Base-by-base conservation (phyloP, 2,888 invertebrate species). In the Morpho helenor region DNA sequence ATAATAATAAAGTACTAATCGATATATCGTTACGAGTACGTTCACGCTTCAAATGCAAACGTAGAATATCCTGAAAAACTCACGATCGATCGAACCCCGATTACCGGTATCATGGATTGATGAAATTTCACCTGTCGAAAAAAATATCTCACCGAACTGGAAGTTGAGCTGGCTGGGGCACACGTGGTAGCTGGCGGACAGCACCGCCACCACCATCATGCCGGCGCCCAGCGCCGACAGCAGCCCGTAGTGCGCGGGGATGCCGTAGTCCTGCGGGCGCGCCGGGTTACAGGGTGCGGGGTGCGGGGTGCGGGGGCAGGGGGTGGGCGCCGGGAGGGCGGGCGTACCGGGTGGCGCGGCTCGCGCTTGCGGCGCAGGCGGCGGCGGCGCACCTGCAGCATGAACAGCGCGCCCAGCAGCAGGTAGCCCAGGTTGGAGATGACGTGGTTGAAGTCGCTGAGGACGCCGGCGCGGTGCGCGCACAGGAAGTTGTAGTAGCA, bases 401-500 rank as follows among this genome's bases (percentile, higher is more conserved):
- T 86, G 81, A 97, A 97, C 23, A 97, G 91, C 53, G 95, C 79
- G 23, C 97, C 97, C 63, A 97, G 92, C 78, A 95, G 79, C 65
- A 97, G 80, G 82, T 97, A 97, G 49, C 96, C 96, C 57, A 95
- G 91, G 87, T 97, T 97, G 56, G 96, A 96, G 80, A 94, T 94
- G 56, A 98, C 93, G 80, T 97, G 97, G 91, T 97, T 97, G 83
- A 97, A 97, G 78, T 97, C 96, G 51, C 94, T 94, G 55, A 97
- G 81, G 45, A 92, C 85, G 55, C 94, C 94, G 55, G 94, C 85
- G 0, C 96, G 96, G 86, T 96, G 95, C 43, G 96, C 94, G 84
- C 97, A 98, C 62, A 95, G 87, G 87, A 97, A 97, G 86, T 98
- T 98, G 89, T 97, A 97, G 85, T 96, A 97, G 85, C 97, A 98